Percentiles rank a stretch among this genome's conserved stretches.
These are phyloP conservation scores for Meloidogyne chitwoodi DNA, from an alignment of 1,140 invertebrate genomes.

Conservation along the genomic window DNA sequence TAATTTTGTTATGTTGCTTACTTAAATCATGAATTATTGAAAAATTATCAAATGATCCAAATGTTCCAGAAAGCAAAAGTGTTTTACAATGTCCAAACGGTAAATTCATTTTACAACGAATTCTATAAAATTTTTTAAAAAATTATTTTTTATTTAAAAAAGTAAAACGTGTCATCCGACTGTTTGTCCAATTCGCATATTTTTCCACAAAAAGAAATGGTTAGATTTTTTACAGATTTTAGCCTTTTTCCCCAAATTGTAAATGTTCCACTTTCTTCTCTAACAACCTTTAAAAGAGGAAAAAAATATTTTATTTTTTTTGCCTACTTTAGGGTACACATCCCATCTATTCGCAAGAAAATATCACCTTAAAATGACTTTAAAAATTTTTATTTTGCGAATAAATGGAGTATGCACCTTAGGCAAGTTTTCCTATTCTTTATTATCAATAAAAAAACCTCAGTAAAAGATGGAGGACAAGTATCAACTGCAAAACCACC, in stretches of 20 bases:
- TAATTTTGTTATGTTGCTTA: not conserved
- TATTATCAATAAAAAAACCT: too few species aligned
- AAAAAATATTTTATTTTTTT: not conserved
- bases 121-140: too few species aligned
- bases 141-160: too few species aligned
- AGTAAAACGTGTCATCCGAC: not conserved
- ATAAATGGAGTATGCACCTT: too few species aligned
- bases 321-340: too few species aligned
- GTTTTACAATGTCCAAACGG: not conserved
- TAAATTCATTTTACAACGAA: slow-evolving; percentile 12
- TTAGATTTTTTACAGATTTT: not conserved
- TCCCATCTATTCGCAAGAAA: too few species aligned
- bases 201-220: not conserved
- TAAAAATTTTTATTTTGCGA: too few species aligned
- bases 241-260: slow-evolving; percentile 12
- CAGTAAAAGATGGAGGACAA: slow-evolving; percentile 5
- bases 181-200: not conserved
- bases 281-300: not conserved
- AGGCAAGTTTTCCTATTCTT: too few species aligned
- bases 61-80: not conserved
- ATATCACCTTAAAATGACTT: too few species aligned
- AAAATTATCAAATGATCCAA: not conserved
- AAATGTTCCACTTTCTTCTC: not conserved
- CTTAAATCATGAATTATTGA: not conserved
- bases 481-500: not conserved